Conservation (phyloP, 2,113 vertebrate species). For the Sylvia atricapilla region DNA sequence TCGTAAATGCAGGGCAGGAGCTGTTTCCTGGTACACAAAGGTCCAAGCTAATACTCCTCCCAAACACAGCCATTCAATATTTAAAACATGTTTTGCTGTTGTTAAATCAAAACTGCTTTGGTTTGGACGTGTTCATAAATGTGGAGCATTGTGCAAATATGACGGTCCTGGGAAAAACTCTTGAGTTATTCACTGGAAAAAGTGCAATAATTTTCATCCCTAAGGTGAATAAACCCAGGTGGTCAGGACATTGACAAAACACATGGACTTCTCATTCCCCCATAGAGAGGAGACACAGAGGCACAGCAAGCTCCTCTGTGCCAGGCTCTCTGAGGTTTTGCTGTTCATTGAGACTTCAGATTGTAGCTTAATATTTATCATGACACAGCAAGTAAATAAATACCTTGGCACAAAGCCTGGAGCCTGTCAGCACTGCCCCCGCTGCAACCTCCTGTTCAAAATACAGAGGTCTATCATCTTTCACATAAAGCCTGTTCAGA, state of each 20-base stretch:
- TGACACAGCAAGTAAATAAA: constrained; percentile 56
- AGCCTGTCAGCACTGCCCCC: constrained; percentile 12
- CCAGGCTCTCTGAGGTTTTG: not conserved
- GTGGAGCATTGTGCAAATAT: not conserved
- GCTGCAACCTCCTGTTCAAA: constrained; percentile 25
- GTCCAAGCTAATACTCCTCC: not conserved
- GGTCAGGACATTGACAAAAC: not conserved
- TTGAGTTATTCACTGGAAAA: not conserved
- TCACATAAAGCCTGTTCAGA: not conserved
- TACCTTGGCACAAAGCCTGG: constrained; percentile 41
- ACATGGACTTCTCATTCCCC: not conserved
- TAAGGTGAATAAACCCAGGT: not conserved
- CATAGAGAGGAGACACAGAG: not conserved
- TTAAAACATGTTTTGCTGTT: not conserved
- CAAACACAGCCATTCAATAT: not conserved
- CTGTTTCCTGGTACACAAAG: not conserved
- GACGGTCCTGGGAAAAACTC: not conserved
- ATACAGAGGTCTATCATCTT: not conserved
- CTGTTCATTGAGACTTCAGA: not conserved
- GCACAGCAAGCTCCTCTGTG: not conserved
- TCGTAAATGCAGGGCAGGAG: not conserved
- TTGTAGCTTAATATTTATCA: constrained; percentile 24
- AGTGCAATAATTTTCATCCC: not conserved
- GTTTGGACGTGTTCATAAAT: not conserved
- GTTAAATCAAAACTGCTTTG: not conserved